Conservation (phyloP, 2,113 vertebrate species). For the Hippocampus barbouri region DNA sequence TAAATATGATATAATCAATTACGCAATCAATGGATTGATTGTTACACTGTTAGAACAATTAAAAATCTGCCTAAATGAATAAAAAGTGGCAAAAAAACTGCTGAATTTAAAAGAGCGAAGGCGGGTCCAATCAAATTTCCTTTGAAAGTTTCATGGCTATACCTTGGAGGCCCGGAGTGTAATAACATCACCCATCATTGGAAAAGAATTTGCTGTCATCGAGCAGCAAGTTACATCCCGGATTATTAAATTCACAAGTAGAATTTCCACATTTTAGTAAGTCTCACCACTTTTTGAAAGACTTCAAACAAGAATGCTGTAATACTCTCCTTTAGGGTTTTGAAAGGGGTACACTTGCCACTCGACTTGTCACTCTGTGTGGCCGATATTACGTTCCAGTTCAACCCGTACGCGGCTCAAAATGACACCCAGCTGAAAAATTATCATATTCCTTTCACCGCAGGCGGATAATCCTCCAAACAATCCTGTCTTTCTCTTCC, state of each 20-base stretch:
- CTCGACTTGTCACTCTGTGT: background rate
- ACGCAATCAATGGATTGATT: too few species aligned
- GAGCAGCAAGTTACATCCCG: background rate
- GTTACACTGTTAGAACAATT: too few species aligned
- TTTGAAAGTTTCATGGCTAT: too few species aligned
- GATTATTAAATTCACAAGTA: slow-evolving; percentile 24
- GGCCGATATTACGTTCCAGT: slow-evolving; percentile 4
- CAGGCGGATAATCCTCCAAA: slow-evolving; percentile 5
- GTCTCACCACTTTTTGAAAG: background rate
- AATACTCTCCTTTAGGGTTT: slow-evolving; percentile 21
- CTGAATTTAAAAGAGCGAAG: too few species aligned
- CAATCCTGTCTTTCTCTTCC: background rate
- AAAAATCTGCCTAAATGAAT: too few species aligned
- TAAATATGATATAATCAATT: too few species aligned
- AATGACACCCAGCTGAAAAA: background rate
- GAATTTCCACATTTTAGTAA: background rate
- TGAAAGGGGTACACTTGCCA: background rate
- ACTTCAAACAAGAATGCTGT: slow-evolving; percentile 6
- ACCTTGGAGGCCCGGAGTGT: background rate
- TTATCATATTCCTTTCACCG: background rate
- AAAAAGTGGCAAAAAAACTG: too few species aligned
- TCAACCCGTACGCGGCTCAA: slow-evolving; percentile 2
- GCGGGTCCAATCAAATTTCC: too few species aligned
- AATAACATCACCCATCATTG: background rate
- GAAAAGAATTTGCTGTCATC: background rate